These are phyloP conservation scores for Pantherophis guttatus DNA, from an alignment of 2,113 vertebrate genomes.

Conservation along the genomic window DNA sequence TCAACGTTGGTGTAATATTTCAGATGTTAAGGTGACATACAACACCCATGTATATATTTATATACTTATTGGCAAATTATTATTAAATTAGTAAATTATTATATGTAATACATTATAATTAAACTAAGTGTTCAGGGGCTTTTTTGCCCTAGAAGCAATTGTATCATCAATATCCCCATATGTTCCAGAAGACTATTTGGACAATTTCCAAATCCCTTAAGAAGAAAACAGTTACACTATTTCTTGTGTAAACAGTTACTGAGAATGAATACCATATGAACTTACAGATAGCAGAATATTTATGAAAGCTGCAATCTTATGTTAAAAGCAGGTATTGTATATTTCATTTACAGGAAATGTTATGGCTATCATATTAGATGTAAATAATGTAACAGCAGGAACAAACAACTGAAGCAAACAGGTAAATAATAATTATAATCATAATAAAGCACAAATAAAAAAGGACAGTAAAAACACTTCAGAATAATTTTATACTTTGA, in stretches of 20 bases:
- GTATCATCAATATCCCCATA: neutral
- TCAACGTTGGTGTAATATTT: neutral
- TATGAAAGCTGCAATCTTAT: neutral
- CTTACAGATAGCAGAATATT: neutral
- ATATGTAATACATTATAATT: neutral
- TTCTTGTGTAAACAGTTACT: neutral
- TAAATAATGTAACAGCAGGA: neutral
- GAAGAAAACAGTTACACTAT: neutral
- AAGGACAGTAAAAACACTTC: neutral
- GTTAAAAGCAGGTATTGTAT: neutral
- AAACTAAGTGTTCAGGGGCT: neutral
- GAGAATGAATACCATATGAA: neutral
- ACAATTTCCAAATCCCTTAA: neutral
- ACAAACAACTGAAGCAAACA: neutral
- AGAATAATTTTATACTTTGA: neutral
- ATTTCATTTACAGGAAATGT: neutral
- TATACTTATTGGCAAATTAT: neutral
- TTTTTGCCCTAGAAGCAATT: neutral
- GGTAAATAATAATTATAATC: neutral
- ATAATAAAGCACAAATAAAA: neutral
- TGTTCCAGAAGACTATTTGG: neutral
- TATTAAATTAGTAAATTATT: neutral
- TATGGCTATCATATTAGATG: neutral
- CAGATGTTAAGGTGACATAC: neutral
- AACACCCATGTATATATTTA: neutral